Conservation (phyloP, 2,113 vertebrate genomes). For the Plecturocebus donacophilus region DNA sequence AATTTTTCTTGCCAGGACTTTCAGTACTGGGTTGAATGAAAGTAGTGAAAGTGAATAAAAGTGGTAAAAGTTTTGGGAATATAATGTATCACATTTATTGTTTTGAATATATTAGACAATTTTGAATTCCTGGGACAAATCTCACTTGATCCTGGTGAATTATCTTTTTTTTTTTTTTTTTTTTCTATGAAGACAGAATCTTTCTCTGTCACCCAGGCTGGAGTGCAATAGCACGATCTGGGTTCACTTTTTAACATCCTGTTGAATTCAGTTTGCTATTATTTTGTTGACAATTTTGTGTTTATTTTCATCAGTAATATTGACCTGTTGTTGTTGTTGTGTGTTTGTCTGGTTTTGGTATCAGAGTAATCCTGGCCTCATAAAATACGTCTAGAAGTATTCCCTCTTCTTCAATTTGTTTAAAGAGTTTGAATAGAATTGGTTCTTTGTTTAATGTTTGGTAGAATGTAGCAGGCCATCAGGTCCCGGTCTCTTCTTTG, state of each 20-base stretch:
- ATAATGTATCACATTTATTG: not conserved
- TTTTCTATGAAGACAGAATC: too few species aligned
- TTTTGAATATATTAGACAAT: not conserved
- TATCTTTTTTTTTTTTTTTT: not conserved
- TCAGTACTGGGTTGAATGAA: not conserved
- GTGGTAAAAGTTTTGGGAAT: not conserved
- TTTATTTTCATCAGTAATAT: not conserved
- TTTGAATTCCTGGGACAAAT: not conserved
- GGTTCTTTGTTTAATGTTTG: not conserved
- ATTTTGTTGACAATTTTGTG: not conserved
- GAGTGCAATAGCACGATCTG: too few species aligned
- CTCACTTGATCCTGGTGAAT: not conserved
- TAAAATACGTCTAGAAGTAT: not conserved
- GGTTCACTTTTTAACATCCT: not conserved
- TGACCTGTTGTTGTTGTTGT: not conserved
- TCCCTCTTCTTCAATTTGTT: not conserved
- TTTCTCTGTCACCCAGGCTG: too few species aligned
- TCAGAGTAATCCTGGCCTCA: not conserved
- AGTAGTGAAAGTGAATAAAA: not conserved
- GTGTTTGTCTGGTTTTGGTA: not conserved
- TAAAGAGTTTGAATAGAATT: not conserved
- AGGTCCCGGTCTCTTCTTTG: not conserved
- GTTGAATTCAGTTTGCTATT: not conserved
- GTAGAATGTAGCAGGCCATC: not conserved
- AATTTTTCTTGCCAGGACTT: not conserved